Evolutionary conservation across 2,797 vertebrate genomes (phyloP), one percentile per base, ranked within the genome.

Genomic region (Myripristis jacobus): DNA sequence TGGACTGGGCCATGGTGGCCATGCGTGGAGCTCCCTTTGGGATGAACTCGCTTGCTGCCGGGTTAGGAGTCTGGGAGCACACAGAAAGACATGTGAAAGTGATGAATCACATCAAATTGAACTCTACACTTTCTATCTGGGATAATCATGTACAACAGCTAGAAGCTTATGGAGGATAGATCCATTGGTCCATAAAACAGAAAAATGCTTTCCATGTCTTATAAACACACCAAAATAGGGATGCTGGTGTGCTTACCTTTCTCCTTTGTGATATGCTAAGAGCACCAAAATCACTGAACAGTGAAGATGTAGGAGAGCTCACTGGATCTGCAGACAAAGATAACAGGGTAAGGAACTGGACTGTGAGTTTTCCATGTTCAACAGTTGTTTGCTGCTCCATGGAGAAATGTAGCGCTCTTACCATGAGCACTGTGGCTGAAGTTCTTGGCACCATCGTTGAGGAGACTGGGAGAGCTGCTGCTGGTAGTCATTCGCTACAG

Each of bases 241-340:
- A 44, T 25, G 3, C 3, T 31, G 67, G 51, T 62, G 62, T 65
- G 75, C 95, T 91, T 92, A 99, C 98, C 96, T 99, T 99, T 92
- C 98, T 97, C 91, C 97, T 97, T 89, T 99, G 98, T 82, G 97
- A 96, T 89, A 99, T 94, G 62, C 94, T 98, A 88, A 99, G 96
- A 92, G 96, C 96, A 95, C 96, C 95, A 94, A 99, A 99, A 91
- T 99, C 98, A 93, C 96, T 98, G 93, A 99, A 99, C 86, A 99
- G 94, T 73, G 97, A 96, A 73, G 98, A 96, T 86, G 96, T 96
- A 73, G 97, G 95, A 79, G 98, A 97, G 94, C 94, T 96, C 85
- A 98, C 92, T 86, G 96, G 92, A 96, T 99, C 98, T 99, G 93
- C 88, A 72, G 81, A 63, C 75, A 83, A 77, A 2, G 27, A 76